Percentiles rank a stretch among this genome's conserved stretches.
phyloP scores from a whole-genome alignment of 2,797 vertebrate genomes.

The Muraenolepis orangiensis region DNA sequence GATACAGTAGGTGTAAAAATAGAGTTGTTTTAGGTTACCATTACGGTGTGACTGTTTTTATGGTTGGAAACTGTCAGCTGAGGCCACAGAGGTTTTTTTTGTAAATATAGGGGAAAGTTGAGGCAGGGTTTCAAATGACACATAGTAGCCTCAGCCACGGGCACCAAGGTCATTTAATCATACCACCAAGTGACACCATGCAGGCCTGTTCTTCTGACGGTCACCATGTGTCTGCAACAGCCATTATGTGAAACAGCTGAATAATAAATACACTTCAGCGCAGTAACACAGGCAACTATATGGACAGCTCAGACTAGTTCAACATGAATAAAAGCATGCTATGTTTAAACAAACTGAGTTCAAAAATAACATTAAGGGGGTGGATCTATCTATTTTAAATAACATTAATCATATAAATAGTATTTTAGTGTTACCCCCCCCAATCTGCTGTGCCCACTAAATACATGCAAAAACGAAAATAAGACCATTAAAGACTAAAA shows the following conservation, averaged over 20 bases:
- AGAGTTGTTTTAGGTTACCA: not conserved
- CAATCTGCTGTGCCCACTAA: not conserved
- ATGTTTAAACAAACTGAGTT: not conserved
- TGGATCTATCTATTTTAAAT: not conserved
- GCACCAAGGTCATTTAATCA: slow-evolving; percentile 41
- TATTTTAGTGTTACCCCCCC: not conserved
- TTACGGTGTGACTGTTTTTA: not conserved
- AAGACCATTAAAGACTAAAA: not conserved
- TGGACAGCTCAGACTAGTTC: not conserved
- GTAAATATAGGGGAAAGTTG: slow-evolving; percentile 57
- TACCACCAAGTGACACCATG: slow-evolving; percentile 37
- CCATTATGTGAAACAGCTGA: not conserved
- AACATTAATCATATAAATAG: not conserved
- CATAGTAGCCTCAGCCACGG: slow-evolving; percentile 26
- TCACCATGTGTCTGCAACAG: too few species aligned
- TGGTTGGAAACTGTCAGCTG: not conserved
- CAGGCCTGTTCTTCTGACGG: not conserved
- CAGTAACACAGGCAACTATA: not conserved
- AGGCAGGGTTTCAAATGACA: slow-evolving; percentile 35
- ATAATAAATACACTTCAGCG: not conserved
- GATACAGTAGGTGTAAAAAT: too few species aligned
- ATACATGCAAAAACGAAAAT: not conserved
- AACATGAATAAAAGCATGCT: not conserved
- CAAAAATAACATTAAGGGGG: not conserved
- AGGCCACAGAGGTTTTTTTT: slow-evolving; percentile 21